These are phyloP conservation scores for Tupaia chinensis DNA, from an alignment of 2,113 vertebrate genomes.

Conservation along the genomic window DNA sequence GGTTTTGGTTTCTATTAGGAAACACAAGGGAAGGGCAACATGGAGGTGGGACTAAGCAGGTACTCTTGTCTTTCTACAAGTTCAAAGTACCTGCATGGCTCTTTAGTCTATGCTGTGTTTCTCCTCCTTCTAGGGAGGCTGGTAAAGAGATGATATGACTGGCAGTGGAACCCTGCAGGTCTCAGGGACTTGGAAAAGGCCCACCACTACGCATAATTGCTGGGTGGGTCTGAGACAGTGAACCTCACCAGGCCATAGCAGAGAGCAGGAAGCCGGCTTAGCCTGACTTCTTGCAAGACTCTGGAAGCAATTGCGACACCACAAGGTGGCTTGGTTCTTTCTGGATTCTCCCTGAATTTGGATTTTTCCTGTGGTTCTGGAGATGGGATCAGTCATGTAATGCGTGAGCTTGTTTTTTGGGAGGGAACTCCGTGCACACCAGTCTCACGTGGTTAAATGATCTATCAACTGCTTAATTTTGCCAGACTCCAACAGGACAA, in stretches of 20 bases:
- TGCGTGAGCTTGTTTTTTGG: not conserved
- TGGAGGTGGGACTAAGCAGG: not conserved
- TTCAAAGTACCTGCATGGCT: not conserved
- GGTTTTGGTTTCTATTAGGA: not conserved
- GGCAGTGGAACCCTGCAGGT: not conserved
- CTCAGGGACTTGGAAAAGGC: not conserved
- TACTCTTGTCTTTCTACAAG: not conserved
- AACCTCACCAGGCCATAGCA: rapidly evolving
- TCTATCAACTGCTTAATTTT: not conserved
- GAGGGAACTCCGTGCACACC: not conserved
- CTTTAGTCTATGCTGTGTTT: not conserved
- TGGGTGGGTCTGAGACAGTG: not conserved
- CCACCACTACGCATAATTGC: not conserved
- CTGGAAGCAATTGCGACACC: not conserved
- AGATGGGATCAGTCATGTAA: not conserved
- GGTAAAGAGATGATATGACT: not conserved
- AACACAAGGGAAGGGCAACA: not conserved
- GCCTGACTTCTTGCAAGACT: not conserved
- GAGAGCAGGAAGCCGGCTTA: not conserved
- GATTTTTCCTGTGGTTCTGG: not conserved
- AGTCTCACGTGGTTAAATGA: not conserved
- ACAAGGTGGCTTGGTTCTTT: not conserved
- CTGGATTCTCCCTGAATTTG: not conserved
- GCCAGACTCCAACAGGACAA: not conserved
- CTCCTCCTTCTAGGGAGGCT: not conserved